Evolutionary conservation across 2,888 invertebrate species (phyloP), one percentile per base, ranked within the genome.

Genomic region (Coelogynopora nodosa): DNA sequence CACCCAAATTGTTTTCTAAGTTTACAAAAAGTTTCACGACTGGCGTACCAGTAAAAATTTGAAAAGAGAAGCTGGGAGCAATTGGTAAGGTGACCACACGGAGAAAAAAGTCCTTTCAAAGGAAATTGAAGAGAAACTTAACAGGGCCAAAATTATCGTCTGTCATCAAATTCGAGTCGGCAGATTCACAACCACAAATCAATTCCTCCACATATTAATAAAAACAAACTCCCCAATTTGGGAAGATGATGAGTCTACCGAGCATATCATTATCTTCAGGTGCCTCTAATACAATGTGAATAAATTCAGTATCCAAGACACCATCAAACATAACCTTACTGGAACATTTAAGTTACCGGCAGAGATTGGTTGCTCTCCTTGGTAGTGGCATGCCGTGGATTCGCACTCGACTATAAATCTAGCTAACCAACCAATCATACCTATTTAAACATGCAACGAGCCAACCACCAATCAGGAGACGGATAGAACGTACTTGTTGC

Each of bases 401-500:
- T 18, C 49, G 49, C 49, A 49, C 49, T n/a, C n/a, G n/a, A n/a
- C n/a, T n/a, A n/a, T n/a, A n/a, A n/a, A n/a, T n/a, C n/a, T n/a
- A n/a, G n/a, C n/a, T n/a, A n/a, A n/a, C n/a, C n/a, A n/a, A n/a
- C n/a, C n/a, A n/a, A n/a, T n/a, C n/a, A n/a, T n/a, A n/a, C n/a
- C n/a, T n/a, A n/a, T n/a, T n/a, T n/a, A n/a, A n/a, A n/a, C n/a
- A n/a, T n/a, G n/a, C n/a, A n/a, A n/a, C n/a, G n/a, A n/a, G n/a
- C n/a, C n/a, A n/a, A n/a, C n/a, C 67, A 67, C 10, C n/a, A 13
- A 67, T 67, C n/a, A 67, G 10, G 67, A 67, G 67, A 10, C n/a
- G 10, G n/a, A 23, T 13, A 31, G 67, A 30, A 89, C 90, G 89
- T 88, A 91, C 91, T 90, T 91, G 87, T 89, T 90, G n/a, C 89